phyloP scores from a whole-genome alignment of 2,113 vertebrate genomes.

The Syngnathus floridae region DNA sequence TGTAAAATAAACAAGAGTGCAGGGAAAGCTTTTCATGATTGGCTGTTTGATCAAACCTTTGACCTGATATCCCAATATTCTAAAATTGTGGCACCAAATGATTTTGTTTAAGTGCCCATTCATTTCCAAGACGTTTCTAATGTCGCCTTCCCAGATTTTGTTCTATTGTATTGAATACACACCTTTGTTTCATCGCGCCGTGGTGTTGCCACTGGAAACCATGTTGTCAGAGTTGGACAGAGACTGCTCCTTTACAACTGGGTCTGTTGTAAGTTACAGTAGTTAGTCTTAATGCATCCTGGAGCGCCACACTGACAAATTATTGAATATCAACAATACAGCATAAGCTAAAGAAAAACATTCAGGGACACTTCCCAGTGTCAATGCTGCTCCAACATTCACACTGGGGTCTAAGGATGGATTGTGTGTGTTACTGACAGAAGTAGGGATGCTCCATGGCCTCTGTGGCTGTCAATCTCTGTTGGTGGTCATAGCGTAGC shows the following conservation, averaged over 20 bases:
- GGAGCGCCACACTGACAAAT: not conserved
- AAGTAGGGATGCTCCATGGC: slow-evolving; percentile 98
- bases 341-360: not conserved
- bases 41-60: not conserved
- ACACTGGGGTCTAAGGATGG: not conserved
- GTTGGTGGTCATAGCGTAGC: slow-evolving; percentile 97
- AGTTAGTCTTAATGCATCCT: not conserved
- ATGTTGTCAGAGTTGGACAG: slow-evolving; percentile 86
- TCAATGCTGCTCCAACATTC: not conserved
- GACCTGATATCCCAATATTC: not conserved
- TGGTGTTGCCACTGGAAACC: slow-evolving; percentile 87
- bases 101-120: not conserved
- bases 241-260: slow-evolving; percentile 89
- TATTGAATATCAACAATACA: not conserved
- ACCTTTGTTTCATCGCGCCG: slow-evolving; percentile 84
- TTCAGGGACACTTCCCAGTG: not conserved
- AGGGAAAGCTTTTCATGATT: not conserved
- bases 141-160: not conserved
- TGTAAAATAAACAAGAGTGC: not conserved
- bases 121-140: not conserved
- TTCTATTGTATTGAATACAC: not conserved
- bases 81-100: not conserved
- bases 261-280: slow-evolving; percentile 69
- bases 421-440: slow-evolving; percentile 71
- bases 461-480: slow-evolving; percentile 93